Percentiles rank a stretch among this genome's conserved stretches.
These are phyloP conservation scores for Pampusana beccarii DNA, from an alignment of 2,113 vertebrate genomes.

Conservation along the genomic window DNA sequence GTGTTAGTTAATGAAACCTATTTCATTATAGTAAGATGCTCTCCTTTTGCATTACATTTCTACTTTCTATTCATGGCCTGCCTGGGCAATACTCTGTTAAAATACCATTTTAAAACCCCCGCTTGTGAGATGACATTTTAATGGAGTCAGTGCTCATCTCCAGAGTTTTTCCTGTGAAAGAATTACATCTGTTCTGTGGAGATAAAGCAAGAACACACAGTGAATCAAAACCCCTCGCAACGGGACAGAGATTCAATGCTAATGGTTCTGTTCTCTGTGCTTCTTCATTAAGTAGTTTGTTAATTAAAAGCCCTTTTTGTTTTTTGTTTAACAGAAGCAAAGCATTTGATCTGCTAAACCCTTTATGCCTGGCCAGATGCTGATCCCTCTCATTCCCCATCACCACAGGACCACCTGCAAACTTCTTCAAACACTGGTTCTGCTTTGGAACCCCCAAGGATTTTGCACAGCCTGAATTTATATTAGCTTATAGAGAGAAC, in stretches of 20 bases:
- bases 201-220: constrained; percentile 45
- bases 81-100: neutral
- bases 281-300: constrained; percentile 27
- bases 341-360: constrained; percentile 24
- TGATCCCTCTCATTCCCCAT: neutral
- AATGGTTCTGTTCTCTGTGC: neutral
- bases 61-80: neutral
- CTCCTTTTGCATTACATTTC: neutral
- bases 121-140: constrained; percentile 36
- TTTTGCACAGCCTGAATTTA: neutral
- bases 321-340: neutral
- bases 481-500: neutral
- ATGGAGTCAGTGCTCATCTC: constrained; percentile 27
- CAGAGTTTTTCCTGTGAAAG: neutral
- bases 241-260: neutral
- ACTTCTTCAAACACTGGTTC: neutral
- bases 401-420: neutral
- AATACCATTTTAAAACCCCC: constrained; percentile 12
- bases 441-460: neutral
- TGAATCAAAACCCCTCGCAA: neutral
- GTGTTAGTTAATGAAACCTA: neutral
- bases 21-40: neutral
- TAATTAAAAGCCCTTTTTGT: constrained; percentile 15
- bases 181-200: neutral
- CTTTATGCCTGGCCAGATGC: constrained; percentile 6